Evolutionary conservation across 92 coral and sea anemone genomes (phyloP).

Genomic region (Parazoanthus atlanticus): DNA sequence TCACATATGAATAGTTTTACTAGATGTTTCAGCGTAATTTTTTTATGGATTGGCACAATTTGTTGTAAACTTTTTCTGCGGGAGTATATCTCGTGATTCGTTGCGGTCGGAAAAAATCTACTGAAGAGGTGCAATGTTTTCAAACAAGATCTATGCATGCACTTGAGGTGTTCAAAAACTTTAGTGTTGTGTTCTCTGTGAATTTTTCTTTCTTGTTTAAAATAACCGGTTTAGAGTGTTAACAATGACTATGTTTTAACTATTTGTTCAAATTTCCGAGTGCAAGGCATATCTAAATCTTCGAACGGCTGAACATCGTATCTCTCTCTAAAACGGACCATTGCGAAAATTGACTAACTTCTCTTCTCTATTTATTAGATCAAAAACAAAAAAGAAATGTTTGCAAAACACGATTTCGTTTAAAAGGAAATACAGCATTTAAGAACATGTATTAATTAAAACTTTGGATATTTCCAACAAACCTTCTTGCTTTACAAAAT

Average conservation of each 20-base stretch:
- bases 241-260: too few relatives aligned
- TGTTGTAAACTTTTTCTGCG: background rate
- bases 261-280: too few relatives aligned
- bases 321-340: too few relatives aligned
- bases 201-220: too few relatives aligned
- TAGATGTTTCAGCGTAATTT: background rate
- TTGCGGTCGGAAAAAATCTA: too few relatives aligned
- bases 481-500: background rate
- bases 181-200: too few relatives aligned
- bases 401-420: background rate
- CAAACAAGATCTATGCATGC: too few relatives aligned
- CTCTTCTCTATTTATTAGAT: background rate
- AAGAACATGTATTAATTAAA: background rate
- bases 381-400: too few relatives aligned
- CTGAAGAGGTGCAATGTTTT: too few relatives aligned
- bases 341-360: background rate
- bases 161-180: too few relatives aligned
- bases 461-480: background rate
- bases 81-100: background rate
- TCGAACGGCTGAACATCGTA: background rate
- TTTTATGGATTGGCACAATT: too few relatives aligned
- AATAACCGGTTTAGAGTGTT: background rate
- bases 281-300: too few relatives aligned
- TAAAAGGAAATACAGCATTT: background rate
- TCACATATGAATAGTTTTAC: background rate